Evolutionary conservation across 2,888 invertebrate species (phyloP).

Genomic region (Ligdia adustata): DNA sequence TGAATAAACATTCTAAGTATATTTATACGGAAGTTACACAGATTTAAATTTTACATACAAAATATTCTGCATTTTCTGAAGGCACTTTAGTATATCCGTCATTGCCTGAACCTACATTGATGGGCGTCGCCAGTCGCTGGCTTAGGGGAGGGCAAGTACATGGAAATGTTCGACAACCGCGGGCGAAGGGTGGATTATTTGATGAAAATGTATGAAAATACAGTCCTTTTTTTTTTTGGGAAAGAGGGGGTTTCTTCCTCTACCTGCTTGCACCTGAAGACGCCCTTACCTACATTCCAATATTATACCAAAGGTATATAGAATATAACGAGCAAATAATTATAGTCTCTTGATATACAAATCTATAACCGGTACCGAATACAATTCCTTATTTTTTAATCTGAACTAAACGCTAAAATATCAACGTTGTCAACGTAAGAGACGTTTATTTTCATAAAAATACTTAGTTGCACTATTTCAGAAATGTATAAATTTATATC

Average conservation of each 20-base stretch:
- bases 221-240: too few relatives aligned
- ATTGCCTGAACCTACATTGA: constrained; percentile 4
- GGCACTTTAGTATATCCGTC: constrained; percentile 31
- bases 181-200: too few relatives aligned
- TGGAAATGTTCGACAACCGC: too few relatives aligned
- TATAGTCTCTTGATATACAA: constrained; percentile 20
- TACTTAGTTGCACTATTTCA: too few relatives aligned
- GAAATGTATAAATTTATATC: too few relatives aligned
- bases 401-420: constrained; percentile 5
- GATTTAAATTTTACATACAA: constrained; percentile 21
- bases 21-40: constrained; percentile 10
- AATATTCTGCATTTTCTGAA: constrained; percentile 20
- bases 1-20: background rate
- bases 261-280: too few relatives aligned
- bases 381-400: constrained; percentile 20
- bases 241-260: too few relatives aligned
- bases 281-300: too few relatives aligned
- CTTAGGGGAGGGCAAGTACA: too few relatives aligned
- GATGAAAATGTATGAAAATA: too few relatives aligned
- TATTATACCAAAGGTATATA: constrained; percentile 23
- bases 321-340: constrained; percentile 20
- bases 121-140: too few relatives aligned
- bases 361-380: constrained; percentile 23
- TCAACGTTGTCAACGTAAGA: constrained; percentile 2
- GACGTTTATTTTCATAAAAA: too few relatives aligned